Evolutionary conservation across 2,888 invertebrate genomes (phyloP), one percentile per base, ranked within the genome.

Genomic region (Catocala sponsa): DNA sequence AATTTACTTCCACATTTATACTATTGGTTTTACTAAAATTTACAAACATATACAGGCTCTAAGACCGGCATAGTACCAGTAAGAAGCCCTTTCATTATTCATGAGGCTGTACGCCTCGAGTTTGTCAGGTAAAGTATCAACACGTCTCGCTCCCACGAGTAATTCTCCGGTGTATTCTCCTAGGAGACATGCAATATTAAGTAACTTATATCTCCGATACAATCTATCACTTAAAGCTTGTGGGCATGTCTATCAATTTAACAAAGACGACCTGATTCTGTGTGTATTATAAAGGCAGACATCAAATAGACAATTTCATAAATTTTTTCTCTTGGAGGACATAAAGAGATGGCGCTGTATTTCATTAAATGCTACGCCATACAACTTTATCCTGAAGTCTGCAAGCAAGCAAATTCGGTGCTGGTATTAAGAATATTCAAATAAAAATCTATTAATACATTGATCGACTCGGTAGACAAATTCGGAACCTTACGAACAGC

Each of bases 1-100:
- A 38, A 38, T 7, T 25, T 25, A 10, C 47, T 33, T 33, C 12
- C 12, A 33, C n/a, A 33, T 49, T 49, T 33, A n/a, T n/a, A 5
- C 32, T 44, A 44, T 6, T 13, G 44, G 11, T 12, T 12, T 13
- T 25, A 25, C 46, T 47, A 47, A 47, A 47, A 47, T 47, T 47
- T 47, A 47, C 47, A 47, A 13, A 47, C 13, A 13, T 12, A 10
- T 25, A 47, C 13, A 13, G 47, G 5, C 44, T 12, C 44, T 46
- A 46, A 50, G 6, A 7, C 12, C 35, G 12, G 9, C n/a, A 35
- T 38, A 11, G 38, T 41, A 6, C 2, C 15, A 43, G 35, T 44
- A 35, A 35, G 50, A 32, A 41, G n/a, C 15, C 15, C 15, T 11
- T 48, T 9, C 25, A 55, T 55, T 2, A 55, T 55, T 55, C 12